Evolutionary conservation across 2,113 vertebrate species (phyloP), one percentile per base, ranked within the genome.

Genomic region (Corythoichthys intestinalis): DNA sequence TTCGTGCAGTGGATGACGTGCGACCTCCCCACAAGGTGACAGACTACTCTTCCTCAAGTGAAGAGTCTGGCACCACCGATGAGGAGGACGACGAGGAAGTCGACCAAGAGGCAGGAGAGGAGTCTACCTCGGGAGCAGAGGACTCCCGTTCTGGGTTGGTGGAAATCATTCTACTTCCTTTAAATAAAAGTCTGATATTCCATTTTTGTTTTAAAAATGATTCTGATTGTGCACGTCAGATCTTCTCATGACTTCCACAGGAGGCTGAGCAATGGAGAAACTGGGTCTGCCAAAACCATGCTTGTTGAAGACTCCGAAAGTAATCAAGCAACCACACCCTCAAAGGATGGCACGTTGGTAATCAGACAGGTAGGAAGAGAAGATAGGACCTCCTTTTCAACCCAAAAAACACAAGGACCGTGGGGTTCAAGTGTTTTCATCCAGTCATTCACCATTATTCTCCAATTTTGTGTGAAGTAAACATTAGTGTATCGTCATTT

Each of bases 51-150:
- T 99, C 97, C 34, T 99, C 97, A 4, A 99, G 97, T 70, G 97
- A 98, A 62, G 97, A 99, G 50, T 99, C 97, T 0, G 96, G 95
- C 69, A 98, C 96, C 0, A 98, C 96, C 0, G 97, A 99, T 0
- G 97, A 99, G 66, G 97, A 99, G 38, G 97, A 98, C 0, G 97
- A 98, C 0, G 97, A 99, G 50, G 97, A 99, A 10, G 93, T 95
- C 65, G 97, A 99, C 49, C 96, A 98, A 87, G 97, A 98, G 79
- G 93, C 91, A 6, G 93, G 93, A 11, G 96, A 97, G 6, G 97
- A 98, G 81, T 94, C 96, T 62, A 94, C 94, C 46, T 98, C 97
- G 0, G 96, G 96, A 67, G 92, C 94, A 0, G 96, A 99, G 82
- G 96, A 98, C 89, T 92, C 94, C 66, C 92, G 94, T 87, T 95